Percentiles rank a stretch among this genome's conserved stretches.
Evolutionary conservation across 2,888 invertebrate genomes (phyloP).

Genomic region (Oscheius sp.): DNA sequence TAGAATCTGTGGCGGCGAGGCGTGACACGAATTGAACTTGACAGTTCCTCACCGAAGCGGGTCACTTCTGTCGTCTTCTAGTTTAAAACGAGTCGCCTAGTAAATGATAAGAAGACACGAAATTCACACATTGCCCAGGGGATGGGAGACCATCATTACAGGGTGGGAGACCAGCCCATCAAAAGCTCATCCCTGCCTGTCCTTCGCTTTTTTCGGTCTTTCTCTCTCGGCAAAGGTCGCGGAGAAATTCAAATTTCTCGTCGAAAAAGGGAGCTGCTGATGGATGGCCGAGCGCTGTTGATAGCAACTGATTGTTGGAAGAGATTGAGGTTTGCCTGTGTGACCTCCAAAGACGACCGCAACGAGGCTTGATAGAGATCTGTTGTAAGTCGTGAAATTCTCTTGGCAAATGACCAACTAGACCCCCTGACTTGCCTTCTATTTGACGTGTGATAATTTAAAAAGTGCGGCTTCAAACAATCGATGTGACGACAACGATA

Average conservation of each 20-base stretch:
- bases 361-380: constrained; percentile 12
- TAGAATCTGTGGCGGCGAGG: constrained; percentile 22
- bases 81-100: not conserved
- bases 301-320: constrained; percentile 1
- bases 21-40: constrained; percentile 26
- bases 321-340: constrained; percentile 19
- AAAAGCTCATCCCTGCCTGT: not conserved
- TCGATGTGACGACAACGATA: constrained; percentile 12
- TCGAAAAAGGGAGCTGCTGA: not conserved
- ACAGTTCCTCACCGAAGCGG: constrained; percentile 7
- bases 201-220: not conserved
- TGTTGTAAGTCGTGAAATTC: constrained; percentile 3
- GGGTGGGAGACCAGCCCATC: not conserved
- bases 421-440: too few relatives aligned
- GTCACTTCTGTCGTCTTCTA: not conserved
- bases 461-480: constrained; percentile 6
- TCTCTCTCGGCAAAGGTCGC: not conserved
- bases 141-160: not conserved
- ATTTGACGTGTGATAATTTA: not conserved
- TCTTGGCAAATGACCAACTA: too few relatives aligned
- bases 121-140: constrained; percentile 8
- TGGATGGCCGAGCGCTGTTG: constrained; percentile 10
- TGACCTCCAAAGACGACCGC: constrained; percentile 30
- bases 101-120: not conserved
- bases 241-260: constrained; percentile 16